A percentile compares a stretch with the other conserved stretches of the same genome.
Conservation (phyloP, 1,140 invertebrate genomes). For the Schlechtendalia chinensis region DNA sequence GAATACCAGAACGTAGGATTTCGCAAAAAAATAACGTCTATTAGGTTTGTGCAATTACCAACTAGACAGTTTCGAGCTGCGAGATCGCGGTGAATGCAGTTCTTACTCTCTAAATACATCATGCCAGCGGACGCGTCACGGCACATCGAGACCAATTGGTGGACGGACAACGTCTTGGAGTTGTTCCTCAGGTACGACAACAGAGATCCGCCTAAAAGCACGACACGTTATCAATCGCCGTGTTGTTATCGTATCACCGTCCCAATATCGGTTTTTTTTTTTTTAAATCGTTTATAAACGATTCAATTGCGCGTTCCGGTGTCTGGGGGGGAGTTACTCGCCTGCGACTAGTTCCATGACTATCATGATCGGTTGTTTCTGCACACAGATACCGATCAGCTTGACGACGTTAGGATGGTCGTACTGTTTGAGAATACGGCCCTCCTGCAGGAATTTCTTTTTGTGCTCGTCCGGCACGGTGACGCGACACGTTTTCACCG, state of each 20-base stretch:
- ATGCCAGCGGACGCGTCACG: constrained; percentile 91
- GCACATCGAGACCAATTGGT: constrained; percentile 84
- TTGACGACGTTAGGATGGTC: constrained; percentile 95
- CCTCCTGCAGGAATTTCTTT: constrained; percentile 93
- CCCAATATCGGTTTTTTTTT: too few relatives aligned
- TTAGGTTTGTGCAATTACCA: constrained; percentile 59
- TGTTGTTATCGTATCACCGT: too few relatives aligned
- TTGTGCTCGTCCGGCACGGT: constrained; percentile 94
- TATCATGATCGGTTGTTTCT: constrained; percentile 98
- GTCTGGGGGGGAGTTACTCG: too few relatives aligned
- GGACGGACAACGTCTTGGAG: constrained; percentile 65
- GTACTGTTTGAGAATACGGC: constrained; percentile 92
- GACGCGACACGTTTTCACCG: constrained; percentile 93
- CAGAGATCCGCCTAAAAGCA: constrained; percentile 75
- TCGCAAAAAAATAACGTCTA: not conserved
- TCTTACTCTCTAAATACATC: constrained; percentile 93
- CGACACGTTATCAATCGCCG: not conserved
- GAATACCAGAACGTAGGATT: too few relatives aligned
- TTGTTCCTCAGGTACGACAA: constrained; percentile 83
- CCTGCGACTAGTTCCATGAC: constrained; percentile 96
- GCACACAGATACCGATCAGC: constrained; percentile 96
- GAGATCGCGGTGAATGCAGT: constrained; percentile 94
- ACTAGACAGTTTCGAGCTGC: constrained; percentile 93
- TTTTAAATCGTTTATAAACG: too few relatives aligned
- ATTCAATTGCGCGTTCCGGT: too few relatives aligned